Evolutionary conservation across 2,113 vertebrate species (phyloP).

Genomic region (Numida meleagris): DNA sequence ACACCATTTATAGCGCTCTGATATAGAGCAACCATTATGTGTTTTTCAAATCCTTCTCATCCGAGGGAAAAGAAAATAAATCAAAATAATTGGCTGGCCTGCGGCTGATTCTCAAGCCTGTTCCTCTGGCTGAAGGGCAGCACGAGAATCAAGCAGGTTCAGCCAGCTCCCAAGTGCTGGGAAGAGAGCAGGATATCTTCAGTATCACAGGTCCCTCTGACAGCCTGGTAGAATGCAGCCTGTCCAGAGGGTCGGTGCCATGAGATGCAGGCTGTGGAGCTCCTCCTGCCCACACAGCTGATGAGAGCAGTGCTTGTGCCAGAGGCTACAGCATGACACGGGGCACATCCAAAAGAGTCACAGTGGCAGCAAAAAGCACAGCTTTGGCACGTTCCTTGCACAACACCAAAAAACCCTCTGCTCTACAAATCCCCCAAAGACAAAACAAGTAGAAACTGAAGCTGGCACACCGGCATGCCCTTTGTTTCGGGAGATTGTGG

Average conservation of each 20-base stretch:
- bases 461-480: not conserved
- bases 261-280: rapidly evolving
- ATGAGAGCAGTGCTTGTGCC: not conserved
- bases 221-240: not conserved
- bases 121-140: not conserved
- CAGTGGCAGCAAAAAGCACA: not conserved
- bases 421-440: not conserved
- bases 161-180: not conserved
- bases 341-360: not conserved
- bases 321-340: not conserved
- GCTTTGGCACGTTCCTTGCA: not conserved
- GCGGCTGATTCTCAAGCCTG: not conserved
- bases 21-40: not conserved
- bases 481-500: not conserved
- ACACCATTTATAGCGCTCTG: not conserved
- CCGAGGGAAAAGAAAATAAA: not conserved
- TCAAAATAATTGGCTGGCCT: not conserved
- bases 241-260: rapidly evolving
- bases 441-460: not conserved
- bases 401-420: not conserved
- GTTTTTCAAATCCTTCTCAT: not conserved
- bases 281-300: not conserved
- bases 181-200: not conserved
- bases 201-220: not conserved
- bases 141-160: rapidly evolving